phyloP scores from a whole-genome alignment of 1,140 invertebrate genomes.

The Drosophila sp. region DNA sequence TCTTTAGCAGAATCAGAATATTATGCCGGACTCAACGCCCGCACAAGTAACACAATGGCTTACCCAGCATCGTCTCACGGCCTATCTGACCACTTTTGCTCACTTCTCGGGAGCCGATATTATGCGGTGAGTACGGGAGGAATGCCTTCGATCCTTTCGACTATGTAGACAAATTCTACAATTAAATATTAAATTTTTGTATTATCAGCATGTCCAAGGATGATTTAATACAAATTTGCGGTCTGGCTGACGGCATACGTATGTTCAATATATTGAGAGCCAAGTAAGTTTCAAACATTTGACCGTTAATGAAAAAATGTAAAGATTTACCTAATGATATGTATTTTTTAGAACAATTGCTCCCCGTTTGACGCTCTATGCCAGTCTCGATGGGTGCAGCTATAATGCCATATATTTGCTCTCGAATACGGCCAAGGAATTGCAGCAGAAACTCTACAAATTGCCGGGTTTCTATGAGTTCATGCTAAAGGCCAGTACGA shows the following conservation, averaged over 20 bases:
- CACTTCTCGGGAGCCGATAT: slow-evolving; percentile 95
- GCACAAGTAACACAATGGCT: slow-evolving; percentile 92
- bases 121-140: slow-evolving; percentile 83
- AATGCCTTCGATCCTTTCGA: no score
- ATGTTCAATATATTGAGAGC: slow-evolving; percentile 94
- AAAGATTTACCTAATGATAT: not conserved
- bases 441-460: slow-evolving; percentile 87
- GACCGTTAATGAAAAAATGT: no score
- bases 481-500: slow-evolving; percentile 53
- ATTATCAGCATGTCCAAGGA: slow-evolving; percentile 89
- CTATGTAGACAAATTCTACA: no score
- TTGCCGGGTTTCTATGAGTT: slow-evolving; percentile 80
- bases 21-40: slow-evolving; percentile 86
- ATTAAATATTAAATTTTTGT: not conserved
- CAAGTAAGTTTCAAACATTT: slow-evolving; percentile 85
- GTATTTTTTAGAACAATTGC: slow-evolving; percentile 85
- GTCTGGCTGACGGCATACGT: slow-evolving; percentile 94
- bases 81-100: slow-evolving; percentile 89
- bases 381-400: slow-evolving; percentile 87
- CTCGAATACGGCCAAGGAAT: slow-evolving; percentile 86
- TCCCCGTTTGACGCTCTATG: slow-evolving; percentile 91
- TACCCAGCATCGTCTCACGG: slow-evolving; percentile 89
- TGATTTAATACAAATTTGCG: slow-evolving; percentile 97
- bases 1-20: slow-evolving; percentile 73
- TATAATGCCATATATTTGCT: slow-evolving; percentile 93